phyloP scores from a whole-genome alignment of 2,888 invertebrate species.

The Exephanes ischioxanthus region DNA sequence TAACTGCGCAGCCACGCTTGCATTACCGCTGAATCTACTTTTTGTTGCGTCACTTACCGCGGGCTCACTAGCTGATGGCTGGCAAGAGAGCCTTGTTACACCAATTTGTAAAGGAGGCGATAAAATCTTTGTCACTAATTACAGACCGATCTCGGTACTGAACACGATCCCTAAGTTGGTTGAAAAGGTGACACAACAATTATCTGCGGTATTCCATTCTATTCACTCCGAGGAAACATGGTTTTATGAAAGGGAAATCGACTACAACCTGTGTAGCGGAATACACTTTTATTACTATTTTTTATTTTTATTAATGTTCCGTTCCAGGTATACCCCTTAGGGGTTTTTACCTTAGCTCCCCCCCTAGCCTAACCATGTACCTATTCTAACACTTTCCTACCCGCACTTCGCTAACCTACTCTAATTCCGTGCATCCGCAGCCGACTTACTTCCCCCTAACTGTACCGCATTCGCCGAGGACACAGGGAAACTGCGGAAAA shows the following conservation, averaged over 20 bases:
- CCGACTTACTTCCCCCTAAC: no score
- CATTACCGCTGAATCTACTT: conserved; percentile 17
- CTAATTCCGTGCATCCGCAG: no score
- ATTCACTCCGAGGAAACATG: conserved; percentile 21
- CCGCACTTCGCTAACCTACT: no score
- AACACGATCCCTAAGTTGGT: conserved; percentile 59
- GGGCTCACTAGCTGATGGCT: conserved; percentile 31
- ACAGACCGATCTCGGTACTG: conserved; percentile 58
- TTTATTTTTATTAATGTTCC: no score
- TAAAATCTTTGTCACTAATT: conserved; percentile 46
- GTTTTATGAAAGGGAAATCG: conserved; percentile 58
- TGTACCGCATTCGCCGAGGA: no score
- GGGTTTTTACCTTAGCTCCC: no score
- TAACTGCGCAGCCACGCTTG: conserved; percentile 22
- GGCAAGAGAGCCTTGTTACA: conserved; percentile 49
- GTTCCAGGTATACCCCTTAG: no score
- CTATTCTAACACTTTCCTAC: no score
- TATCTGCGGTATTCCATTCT: neutral
- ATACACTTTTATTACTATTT: no score
- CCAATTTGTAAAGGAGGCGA: conserved; percentile 61
- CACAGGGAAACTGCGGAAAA: no score
- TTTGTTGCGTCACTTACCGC: conserved; percentile 46
- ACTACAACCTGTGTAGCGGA: conserved; percentile 61
- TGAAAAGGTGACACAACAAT: conserved; percentile 25
- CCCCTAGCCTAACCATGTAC: no score